phyloP scores from a whole-genome alignment of 2,113 vertebrate species.

The Antennarius striatus region DNA sequence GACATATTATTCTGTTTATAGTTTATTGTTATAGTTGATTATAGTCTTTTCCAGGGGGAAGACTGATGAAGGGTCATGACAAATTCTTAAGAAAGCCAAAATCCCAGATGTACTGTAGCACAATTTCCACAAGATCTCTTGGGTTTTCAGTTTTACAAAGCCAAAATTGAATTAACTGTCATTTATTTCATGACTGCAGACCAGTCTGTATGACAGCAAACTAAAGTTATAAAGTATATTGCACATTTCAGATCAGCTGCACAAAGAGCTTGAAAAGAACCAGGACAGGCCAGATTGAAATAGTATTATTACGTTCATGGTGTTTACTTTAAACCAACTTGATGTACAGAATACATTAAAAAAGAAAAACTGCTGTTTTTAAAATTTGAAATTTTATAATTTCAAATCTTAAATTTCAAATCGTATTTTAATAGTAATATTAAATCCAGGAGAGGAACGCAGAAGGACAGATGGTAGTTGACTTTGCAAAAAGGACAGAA shows the following conservation, averaged over 20 bases:
- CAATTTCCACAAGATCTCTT: background rate
- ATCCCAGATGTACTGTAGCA: slow-evolving; percentile 1
- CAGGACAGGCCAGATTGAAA: background rate
- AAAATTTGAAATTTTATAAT: too few species aligned
- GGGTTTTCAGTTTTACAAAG: slow-evolving; percentile 19
- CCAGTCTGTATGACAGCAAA: slow-evolving; percentile 2
- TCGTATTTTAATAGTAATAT: too few species aligned
- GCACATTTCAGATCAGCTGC: background rate
- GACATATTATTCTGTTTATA: slow-evolving; percentile 26
- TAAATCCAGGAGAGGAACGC: too few species aligned
- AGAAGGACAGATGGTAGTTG: too few species aligned
- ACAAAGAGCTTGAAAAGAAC: background rate
- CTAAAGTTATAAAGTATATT: background rate
- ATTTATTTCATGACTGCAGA: background rate
- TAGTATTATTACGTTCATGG: background rate
- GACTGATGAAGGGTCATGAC: too few species aligned
- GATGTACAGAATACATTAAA: background rate
- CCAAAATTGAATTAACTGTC: slow-evolving; percentile 9
- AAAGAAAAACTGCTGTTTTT: too few species aligned
- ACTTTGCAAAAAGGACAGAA: too few species aligned
- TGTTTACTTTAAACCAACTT: slow-evolving; percentile 5
- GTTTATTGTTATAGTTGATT: background rate
- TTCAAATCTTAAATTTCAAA: too few species aligned
- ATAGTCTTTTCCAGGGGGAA: too few species aligned
- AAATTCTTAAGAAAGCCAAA: background rate